Percentiles rank a stretch among this genome's conserved stretches.
These are phyloP conservation scores for Acrocephalus kingi DNA, from an alignment of 2,113 vertebrate species.

Conservation along the genomic window DNA sequence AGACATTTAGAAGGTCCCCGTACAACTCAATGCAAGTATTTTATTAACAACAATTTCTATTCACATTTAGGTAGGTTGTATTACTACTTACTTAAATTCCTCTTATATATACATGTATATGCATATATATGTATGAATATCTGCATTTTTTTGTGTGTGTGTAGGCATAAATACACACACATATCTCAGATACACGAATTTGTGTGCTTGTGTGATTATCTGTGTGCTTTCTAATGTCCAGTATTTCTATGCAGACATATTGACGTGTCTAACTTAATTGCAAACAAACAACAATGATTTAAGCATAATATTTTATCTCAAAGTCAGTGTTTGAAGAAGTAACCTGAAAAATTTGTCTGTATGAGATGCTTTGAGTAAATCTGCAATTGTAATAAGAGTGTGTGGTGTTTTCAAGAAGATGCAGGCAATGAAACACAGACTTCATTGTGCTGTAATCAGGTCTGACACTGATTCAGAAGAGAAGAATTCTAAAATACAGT, in stretches of 20 bases:
- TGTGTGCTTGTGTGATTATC: neutral
- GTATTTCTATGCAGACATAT: neutral
- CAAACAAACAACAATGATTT: neutral
- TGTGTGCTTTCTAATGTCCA: neutral
- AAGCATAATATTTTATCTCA: neutral
- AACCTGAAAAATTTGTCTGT: neutral
- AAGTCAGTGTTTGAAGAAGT: neutral
- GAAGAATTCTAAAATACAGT: constrained; percentile 57
- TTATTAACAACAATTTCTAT: constrained; percentile 51
- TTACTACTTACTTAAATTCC: constrained; percentile 46
- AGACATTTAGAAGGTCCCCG: constrained; percentile 71
- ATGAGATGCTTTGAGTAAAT: neutral
- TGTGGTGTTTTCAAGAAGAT: neutral
- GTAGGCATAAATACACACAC: neutral
- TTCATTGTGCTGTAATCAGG: constrained; percentile 14
- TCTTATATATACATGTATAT: neutral
- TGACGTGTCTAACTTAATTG: neutral
- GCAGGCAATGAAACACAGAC: constrained; percentile 8
- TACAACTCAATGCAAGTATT: constrained; percentile 68
- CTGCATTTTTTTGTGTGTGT: neutral
- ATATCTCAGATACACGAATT: neutral
- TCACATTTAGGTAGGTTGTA: constrained; percentile 49
- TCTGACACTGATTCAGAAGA: constrained; percentile 50
- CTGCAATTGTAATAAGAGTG: neutral
- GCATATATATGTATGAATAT: neutral